These are phyloP conservation scores for Myripristis jacobus DNA, from an alignment of 2,797 vertebrate genomes.

Conservation along the genomic window DNA sequence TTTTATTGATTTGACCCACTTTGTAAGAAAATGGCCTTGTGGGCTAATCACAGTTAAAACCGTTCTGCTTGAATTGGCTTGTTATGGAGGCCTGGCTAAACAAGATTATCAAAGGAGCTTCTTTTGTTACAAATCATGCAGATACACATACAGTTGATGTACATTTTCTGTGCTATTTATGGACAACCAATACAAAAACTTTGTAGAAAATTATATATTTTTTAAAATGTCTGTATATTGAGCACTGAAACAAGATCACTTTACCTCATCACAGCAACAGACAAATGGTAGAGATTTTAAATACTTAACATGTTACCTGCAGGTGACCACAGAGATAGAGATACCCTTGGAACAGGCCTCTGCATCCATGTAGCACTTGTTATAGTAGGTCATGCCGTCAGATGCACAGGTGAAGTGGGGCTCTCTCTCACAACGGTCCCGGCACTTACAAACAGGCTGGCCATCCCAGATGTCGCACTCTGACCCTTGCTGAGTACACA, in stretches of 20 bases:
- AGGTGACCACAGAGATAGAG: slow-evolving; percentile 93
- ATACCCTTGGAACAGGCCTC: slow-evolving; percentile 97
- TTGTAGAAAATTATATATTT: too few species aligned
- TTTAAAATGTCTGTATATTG: slow-evolving; percentile 1
- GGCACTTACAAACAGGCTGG: slow-evolving; percentile 97
- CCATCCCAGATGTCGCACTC: slow-evolving; percentile 99
- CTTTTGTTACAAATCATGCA: too few species aligned
- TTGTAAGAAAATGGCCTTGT: too few species aligned
- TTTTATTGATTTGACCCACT: too few species aligned
- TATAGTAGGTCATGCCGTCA: slow-evolving; percentile 98
- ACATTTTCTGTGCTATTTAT: not conserved
- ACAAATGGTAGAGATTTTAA: slow-evolving; percentile 63
- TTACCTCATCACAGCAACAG: slow-evolving; percentile 63
- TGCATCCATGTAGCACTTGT: slow-evolving; percentile 99
- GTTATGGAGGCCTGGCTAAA: too few species aligned
- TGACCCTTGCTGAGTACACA: slow-evolving; percentile 97
- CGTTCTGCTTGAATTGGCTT: too few species aligned
- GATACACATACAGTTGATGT: too few species aligned
- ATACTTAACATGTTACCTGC: slow-evolving; percentile 87
- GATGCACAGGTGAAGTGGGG: slow-evolving; percentile 99
- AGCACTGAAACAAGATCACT: slow-evolving; percentile 24
- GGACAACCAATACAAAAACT: too few species aligned
- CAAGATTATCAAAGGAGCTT: too few species aligned
- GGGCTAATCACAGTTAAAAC: too few species aligned
- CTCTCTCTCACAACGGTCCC: slow-evolving; percentile 96